Percentiles rank a stretch among this genome's conserved stretches.
phyloP scores from a whole-genome alignment of 2,797 vertebrate species.

The Pangasius djambal region DNA sequence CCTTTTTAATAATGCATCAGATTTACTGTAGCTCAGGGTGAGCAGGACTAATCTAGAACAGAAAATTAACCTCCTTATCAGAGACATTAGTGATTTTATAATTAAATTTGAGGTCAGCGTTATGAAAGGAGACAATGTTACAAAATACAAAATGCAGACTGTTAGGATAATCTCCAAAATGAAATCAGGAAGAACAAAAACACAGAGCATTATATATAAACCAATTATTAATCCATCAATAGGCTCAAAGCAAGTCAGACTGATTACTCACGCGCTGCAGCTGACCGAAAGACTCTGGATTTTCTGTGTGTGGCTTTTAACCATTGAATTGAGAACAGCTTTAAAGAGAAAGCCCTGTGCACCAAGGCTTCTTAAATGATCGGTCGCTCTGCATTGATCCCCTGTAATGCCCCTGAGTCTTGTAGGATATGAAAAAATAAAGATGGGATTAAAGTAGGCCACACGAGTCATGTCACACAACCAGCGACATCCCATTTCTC shows the following conservation, averaged over 20 bases:
- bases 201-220: constrained; percentile 26
- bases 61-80: constrained; percentile 53
- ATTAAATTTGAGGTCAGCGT: constrained; percentile 38
- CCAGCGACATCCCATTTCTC: constrained; percentile 52
- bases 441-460: constrained; percentile 50
- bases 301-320: constrained; percentile 48
- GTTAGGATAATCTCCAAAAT: constrained; percentile 35
- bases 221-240: constrained; percentile 56
- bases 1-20: constrained; percentile 60
- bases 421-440: constrained; percentile 53
- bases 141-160: constrained; percentile 40
- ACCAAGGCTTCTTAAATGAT: constrained; percentile 51
- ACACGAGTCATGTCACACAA: constrained; percentile 48
- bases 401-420: constrained; percentile 48
- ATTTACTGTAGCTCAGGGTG: constrained; percentile 54
- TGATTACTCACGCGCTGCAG: constrained; percentile 35
- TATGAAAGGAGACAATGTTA: constrained; percentile 31
- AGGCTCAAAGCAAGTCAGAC: constrained; percentile 31
- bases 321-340: constrained; percentile 49
- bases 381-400: constrained; percentile 55
- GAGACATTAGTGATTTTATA: constrained; percentile 47
- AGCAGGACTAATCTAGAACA: constrained; percentile 48
- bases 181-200: constrained; percentile 45
- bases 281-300: constrained; percentile 45
- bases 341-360: constrained; percentile 33